Evolutionary conservation across 1,140 invertebrate species (phyloP), one percentile per base, ranked within the genome.

Genomic region (fruit fly (Drosophila melanogaster)): DNA sequence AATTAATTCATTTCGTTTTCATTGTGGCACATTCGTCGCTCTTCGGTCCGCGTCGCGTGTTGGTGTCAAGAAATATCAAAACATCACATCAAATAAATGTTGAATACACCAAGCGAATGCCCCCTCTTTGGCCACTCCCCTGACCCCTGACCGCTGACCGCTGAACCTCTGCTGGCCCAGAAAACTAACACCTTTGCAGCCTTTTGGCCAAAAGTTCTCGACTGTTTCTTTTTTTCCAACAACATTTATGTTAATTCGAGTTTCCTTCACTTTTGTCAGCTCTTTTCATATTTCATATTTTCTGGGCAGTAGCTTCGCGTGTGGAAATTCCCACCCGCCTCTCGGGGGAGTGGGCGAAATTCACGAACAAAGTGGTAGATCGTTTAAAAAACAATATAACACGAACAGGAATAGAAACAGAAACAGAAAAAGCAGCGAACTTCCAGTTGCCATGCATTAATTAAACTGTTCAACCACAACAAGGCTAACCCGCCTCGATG

Each of bases 41-140:
- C 64, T 62, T 67, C 60, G 71, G 56, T 51, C 26, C 60, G 83
- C 90, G 90, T 91, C 67, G 90, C 90, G 90, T 91, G 90, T 85
- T 91, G 87, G 90, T 91, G 90, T 91, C 90, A 91, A 91, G 79
- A 91, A 90, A 91, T 91, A 91, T 91, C 90, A 91, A 91, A 91
- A 91, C 90, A 91, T 91, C 90, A 91, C 90, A 91, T 91, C 90
- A 91, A 91, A 91, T 91, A 91, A 91, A 91, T 90, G 90, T 91
- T 91, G 80, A 91, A 86, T 83, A 79, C 43, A 62, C 71, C 75
- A 72, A 77, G 60, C 54, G 38, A 59, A 47, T 44, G 49, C 40
- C 57, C 57, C 47, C 59, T 43, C 46, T 8, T 17, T 26, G 15
- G 19, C 41, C 12, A 30, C 37, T 26, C 53, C 53, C 30, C 46